Conservation (phyloP, 2,888 invertebrate species). For the Hedya salicella region DNA sequence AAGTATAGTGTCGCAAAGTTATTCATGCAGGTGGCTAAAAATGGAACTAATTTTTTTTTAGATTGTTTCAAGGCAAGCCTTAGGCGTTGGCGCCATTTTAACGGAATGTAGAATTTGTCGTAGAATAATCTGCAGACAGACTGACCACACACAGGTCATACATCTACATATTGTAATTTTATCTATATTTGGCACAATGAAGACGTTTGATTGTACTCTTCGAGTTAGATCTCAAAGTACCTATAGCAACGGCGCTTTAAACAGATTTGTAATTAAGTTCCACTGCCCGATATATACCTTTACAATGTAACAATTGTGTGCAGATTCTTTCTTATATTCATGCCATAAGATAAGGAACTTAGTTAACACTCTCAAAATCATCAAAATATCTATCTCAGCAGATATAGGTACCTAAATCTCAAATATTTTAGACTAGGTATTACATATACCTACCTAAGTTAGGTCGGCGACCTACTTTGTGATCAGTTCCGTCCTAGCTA, state of each 20-base stretch:
- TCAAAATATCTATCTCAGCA: no score
- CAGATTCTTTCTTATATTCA: no score
- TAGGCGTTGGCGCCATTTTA: slow-evolving; percentile 27
- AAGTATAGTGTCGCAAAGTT: slow-evolving; percentile 35
- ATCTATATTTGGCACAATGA: slow-evolving; percentile 22
- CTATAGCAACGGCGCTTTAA: no score
- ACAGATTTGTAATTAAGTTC: no score
- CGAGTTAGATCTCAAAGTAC: not conserved
- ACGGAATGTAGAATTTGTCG: slow-evolving; percentile 23
- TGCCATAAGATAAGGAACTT: no score
- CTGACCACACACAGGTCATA: slow-evolving; percentile 12
- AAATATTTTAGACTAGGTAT: no score
- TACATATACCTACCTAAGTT: no score
- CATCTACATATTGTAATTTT: slow-evolving; percentile 21
- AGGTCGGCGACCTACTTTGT: not conserved
- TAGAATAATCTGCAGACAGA: slow-evolving; percentile 29
- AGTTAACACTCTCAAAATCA: no score
- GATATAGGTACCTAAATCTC: no score
- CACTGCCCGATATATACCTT: no score
- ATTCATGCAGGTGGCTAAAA: slow-evolving; percentile 35
- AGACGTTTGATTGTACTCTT: not conserved
- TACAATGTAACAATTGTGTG: no score
- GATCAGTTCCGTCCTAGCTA: not conserved
- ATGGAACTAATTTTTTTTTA: slow-evolving; percentile 22
- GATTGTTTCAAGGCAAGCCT: slow-evolving; percentile 11